Evolutionary conservation across 2,888 invertebrate species (phyloP).

Genomic region (Suillia variegata): DNA sequence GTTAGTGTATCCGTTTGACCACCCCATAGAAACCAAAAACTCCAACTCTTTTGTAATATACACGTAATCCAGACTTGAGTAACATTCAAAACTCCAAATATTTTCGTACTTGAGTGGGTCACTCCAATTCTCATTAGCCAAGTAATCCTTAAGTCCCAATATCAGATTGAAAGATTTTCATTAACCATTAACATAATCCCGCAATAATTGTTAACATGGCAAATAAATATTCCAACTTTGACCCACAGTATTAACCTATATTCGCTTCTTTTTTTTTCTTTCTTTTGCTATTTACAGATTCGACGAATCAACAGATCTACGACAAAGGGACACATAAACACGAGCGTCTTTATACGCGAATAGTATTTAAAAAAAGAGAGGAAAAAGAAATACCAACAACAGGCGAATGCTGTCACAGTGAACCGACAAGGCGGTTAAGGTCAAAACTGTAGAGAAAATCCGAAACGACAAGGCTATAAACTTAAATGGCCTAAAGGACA

Average conservation of each 20-base stretch:
- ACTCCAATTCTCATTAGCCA: too few species aligned
- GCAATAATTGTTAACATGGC: too few species aligned
- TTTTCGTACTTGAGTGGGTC: too few species aligned
- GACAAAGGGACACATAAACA: not conserved
- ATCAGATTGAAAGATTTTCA: too few species aligned
- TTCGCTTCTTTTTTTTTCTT: not conserved
- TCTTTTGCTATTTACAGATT: too few species aligned
- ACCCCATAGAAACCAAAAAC: too few species aligned
- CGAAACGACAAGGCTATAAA: conserved; percentile 25
- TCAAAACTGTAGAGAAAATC: not conserved
- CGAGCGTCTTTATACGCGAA: not conserved
- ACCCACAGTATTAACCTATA: not conserved
- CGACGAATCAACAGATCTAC: not conserved
- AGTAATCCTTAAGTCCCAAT: too few species aligned
- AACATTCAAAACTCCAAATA: too few species aligned
- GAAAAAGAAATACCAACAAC: not conserved
- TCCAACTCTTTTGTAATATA: too few species aligned
- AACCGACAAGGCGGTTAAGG: not conserved
- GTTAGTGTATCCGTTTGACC: too few species aligned
- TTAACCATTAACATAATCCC: too few species aligned
- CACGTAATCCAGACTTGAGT: too few species aligned
- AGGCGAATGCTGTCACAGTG: not conserved
- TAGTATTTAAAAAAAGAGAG: not conserved
- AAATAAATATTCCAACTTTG: not conserved
- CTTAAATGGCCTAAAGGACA: conserved; percentile 14